These are phyloP conservation scores for Helicoverpa zea DNA, from an alignment of 1,140 invertebrate species.

Conservation along the genomic window DNA sequence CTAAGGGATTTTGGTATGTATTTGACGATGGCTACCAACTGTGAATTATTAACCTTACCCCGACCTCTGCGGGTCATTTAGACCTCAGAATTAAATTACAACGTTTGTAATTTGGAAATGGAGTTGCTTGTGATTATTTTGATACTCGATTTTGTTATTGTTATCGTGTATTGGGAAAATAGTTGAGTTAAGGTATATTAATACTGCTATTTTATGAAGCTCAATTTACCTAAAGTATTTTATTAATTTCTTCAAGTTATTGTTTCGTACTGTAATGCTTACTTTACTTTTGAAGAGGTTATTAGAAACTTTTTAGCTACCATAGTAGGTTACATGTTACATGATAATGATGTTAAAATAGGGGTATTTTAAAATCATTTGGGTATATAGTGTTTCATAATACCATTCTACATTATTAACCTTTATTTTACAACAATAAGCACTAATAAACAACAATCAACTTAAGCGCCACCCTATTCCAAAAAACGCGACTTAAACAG, in stretches of 20 bases:
- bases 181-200: too few species aligned
- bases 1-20: conserved; percentile 70
- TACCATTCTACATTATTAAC: background rate
- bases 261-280: too few species aligned
- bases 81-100: conserved; percentile 51
- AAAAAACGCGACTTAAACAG: background rate
- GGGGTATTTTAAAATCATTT: too few species aligned
- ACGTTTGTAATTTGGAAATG: conserved; percentile 25
- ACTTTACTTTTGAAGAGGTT: too few species aligned
- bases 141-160: background rate
- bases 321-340: too few species aligned
- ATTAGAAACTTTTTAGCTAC: too few species aligned
- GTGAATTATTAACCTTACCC: conserved; percentile 73
- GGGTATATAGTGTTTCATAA: too few species aligned
- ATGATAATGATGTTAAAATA: too few species aligned
- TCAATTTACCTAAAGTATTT: too few species aligned
- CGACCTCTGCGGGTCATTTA: conserved; percentile 62
- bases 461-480: background rate
- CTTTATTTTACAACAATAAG: background rate
- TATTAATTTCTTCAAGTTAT: too few species aligned
- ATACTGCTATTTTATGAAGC: too few species aligned
- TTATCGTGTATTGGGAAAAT: background rate
- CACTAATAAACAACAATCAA: background rate
- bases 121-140: conserved; percentile 25
- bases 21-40: conserved; percentile 70